Evolutionary conservation across 2,888 invertebrate genomes (phyloP), one percentile per base, ranked within the genome.

Genomic region (Prenolepis imparis): DNA sequence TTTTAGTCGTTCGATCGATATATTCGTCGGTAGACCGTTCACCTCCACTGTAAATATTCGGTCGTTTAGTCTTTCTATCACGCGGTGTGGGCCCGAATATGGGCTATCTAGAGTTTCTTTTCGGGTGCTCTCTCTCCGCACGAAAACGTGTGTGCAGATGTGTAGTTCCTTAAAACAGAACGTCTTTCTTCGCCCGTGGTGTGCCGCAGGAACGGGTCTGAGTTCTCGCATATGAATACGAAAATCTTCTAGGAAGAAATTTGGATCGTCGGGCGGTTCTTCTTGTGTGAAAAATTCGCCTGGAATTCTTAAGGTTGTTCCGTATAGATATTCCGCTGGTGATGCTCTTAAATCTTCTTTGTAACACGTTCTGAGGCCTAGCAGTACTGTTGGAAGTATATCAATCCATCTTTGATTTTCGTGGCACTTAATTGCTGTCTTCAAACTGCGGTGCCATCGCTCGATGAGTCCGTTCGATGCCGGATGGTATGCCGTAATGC

Each of bases 241-340:
- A 41, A 73, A 73, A 3, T 57, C 24, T 39, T 55, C 59, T 6
- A 39, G 0, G 9, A 73, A 73, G 39, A n/a, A 12, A n/a, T 55
- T 21, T 0, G 59, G 41, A 21, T 73, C 41, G 12, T 36, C 5
- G 1, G 57, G 39, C 1, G 9, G 2, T 5, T 55, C 36, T 55
- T 55, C 32, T n/a, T n/a, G 21, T n/a, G 9, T 39, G n/a, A 73
- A 55, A 6, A 57, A 73, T 39, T 73, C 59, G 57, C 28, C 32
- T 3, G 61, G 8, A 6, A 61, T 1, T 32, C 32, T 32, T 0
- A 73, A 39, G 8, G 36, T 57, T 18, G n/a, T 73, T 1, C 21
- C 59, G 8, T 57, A 73, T 9, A 57, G 15, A 4, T 36, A 55
- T 36, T 72, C 72, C 0, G 59, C 72, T 9, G 24, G 21, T 1